A percentile compares a stretch with the other conserved stretches of the same genome.
phyloP scores from a whole-genome alignment of 2,113 vertebrate species.

The Pollimyrus isidori region DNA sequence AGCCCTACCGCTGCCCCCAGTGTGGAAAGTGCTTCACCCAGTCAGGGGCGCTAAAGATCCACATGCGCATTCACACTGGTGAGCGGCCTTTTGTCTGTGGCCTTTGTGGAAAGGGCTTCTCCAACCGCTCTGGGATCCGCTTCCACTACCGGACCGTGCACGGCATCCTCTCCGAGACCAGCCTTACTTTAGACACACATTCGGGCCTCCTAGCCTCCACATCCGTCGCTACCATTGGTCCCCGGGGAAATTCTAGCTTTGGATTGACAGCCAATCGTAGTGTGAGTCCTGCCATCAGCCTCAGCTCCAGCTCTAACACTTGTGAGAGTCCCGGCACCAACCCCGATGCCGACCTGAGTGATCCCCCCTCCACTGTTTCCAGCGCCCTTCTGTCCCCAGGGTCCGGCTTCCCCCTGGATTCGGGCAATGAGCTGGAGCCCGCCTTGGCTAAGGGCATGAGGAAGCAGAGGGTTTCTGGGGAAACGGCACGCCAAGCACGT shows the following conservation, averaged over 20 bases:
- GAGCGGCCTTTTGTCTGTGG: slow-evolving; percentile 63
- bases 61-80: slow-evolving; percentile 60
- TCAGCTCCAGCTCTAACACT: slow-evolving; percentile 5
- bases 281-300: not conserved
- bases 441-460: not conserved
- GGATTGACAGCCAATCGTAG: not conserved
- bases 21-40: slow-evolving; percentile 75
- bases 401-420: not conserved
- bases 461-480: not conserved
- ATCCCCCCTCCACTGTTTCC: not conserved
- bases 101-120: slow-evolving; percentile 65
- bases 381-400: not conserved
- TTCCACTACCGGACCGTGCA: slow-evolving; percentile 65
- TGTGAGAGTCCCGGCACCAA: not conserved
- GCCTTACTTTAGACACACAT: not conserved
- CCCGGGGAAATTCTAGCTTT: slow-evolving; percentile 25
- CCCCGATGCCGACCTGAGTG: not conserved
- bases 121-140: slow-evolving; percentile 63
- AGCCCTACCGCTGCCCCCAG: slow-evolving; percentile 67
- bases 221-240: slow-evolving; percentile 22
- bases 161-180: slow-evolving; percentile 45
- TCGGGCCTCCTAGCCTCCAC: not conserved
- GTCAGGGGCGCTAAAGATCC: slow-evolving; percentile 63
- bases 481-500: slow-evolving; percentile 28
- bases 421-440: not conserved